Evolutionary conservation across 2,888 invertebrate species (phyloP).

Genomic region (Troides helena): DNA sequence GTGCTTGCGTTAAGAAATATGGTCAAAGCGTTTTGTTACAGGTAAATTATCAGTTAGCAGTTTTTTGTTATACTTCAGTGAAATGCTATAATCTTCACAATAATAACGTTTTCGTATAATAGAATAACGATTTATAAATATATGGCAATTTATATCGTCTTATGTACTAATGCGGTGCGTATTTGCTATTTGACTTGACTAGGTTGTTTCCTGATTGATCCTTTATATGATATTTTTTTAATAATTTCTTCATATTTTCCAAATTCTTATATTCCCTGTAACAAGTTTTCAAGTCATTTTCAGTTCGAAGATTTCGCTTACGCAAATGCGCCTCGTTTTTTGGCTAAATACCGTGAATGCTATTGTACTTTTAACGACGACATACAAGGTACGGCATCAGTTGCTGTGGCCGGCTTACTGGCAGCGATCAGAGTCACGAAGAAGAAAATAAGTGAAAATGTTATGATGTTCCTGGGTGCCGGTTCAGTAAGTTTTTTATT

Average conservation of each 20-base stretch:
- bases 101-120: no score
- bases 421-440: constrained; percentile 86
- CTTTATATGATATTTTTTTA: not conserved
- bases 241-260: not conserved
- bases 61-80: not conserved
- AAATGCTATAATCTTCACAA: no score
- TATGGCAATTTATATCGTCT: no score
- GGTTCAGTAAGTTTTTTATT: constrained; percentile 79
- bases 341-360: constrained; percentile 90
- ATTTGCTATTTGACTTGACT: no score
- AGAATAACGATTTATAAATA: no score
- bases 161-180: no score
- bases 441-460: constrained; percentile 88
- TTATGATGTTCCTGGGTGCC: constrained; percentile 92
- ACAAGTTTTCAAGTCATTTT: constrained; percentile 46
- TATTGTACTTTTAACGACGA: constrained; percentile 99
- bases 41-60: constrained; percentile 43
- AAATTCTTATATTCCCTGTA: not conserved
- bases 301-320: constrained; percentile 98
- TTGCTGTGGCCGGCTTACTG: constrained; percentile 93
- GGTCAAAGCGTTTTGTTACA: constrained; percentile 91
- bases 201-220: no score
- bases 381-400: constrained; percentile 97
- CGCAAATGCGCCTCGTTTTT: constrained; percentile 92
- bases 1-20: constrained; percentile 90